These are phyloP conservation scores for Galerucella calmariensis DNA, from an alignment of 2,888 invertebrate species.

Conservation along the genomic window DNA sequence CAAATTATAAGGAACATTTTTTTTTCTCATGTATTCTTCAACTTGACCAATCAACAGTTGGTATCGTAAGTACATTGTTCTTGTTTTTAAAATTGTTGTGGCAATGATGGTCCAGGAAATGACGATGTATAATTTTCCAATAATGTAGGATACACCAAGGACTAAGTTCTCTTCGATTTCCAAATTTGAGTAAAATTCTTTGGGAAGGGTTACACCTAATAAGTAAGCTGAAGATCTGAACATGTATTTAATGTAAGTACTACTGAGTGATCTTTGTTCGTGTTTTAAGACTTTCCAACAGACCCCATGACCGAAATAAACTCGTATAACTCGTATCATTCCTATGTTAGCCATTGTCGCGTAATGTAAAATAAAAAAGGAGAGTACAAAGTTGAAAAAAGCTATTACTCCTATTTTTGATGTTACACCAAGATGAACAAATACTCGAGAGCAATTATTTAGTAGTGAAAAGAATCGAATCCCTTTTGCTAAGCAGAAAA, in stretches of 20 bases:
- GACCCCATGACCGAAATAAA: background rate
- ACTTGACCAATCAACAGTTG: conserved; percentile 62
- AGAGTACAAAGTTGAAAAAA: background rate
- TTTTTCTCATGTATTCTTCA: conserved; percentile 60
- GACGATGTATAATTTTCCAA: conserved; percentile 14
- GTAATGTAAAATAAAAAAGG: background rate
- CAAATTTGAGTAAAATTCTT: background rate
- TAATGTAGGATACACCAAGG: background rate
- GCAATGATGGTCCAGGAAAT: conserved; percentile 22
- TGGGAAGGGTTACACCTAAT: background rate
- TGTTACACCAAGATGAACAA: background rate
- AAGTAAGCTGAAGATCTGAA: conserved; percentile 5
- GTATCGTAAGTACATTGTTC: conserved; percentile 58
- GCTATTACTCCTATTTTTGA: background rate
- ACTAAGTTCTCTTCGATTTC: background rate
- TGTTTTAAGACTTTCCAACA: background rate
- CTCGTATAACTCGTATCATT: background rate
- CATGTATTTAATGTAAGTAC: background rate
- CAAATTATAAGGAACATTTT: conserved; percentile 60
- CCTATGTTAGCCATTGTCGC: background rate
- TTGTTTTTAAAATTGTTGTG: conserved; percentile 18
- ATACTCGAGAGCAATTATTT: background rate
- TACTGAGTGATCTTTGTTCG: background rate
- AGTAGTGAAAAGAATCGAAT: background rate
- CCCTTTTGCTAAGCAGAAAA: background rate